Evolutionary conservation across 2,888 invertebrate genomes (phyloP).

Genomic region (Euproctis similis): DNA sequence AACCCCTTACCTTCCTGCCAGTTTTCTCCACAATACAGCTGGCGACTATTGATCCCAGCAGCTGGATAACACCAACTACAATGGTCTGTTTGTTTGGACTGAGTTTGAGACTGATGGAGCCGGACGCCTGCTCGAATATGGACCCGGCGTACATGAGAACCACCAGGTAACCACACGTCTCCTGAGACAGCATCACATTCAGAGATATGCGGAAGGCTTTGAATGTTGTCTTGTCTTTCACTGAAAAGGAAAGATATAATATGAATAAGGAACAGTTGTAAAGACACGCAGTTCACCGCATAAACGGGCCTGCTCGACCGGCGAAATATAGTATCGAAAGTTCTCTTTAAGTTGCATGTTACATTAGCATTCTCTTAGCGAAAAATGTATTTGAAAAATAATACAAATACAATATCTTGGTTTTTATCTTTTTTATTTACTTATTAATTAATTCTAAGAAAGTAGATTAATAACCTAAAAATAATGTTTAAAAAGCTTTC

Average conservation of each 20-base stretch:
- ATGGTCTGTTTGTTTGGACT: constrained; percentile 69
- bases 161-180: constrained; percentile 67
- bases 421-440: too few relatives aligned
- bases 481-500: too few relatives aligned
- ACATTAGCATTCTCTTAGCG: too few relatives aligned
- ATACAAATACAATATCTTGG: too few relatives aligned
- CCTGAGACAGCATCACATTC: constrained; percentile 68
- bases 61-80: constrained; percentile 58
- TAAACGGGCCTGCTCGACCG: too few relatives aligned
- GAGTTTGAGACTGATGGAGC: constrained; percentile 57
- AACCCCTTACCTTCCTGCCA: constrained; percentile 64
- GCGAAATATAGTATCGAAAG: too few relatives aligned
- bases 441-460: too few relatives aligned
- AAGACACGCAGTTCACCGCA: too few relatives aligned
- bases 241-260: constrained; percentile 35
- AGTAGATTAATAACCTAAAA: too few relatives aligned
- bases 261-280: background rate
- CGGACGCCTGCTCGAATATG: constrained; percentile 63
- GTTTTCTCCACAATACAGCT: constrained; percentile 68
- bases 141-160: constrained; percentile 70
- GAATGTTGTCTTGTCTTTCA: constrained; percentile 62
- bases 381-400: too few relatives aligned
- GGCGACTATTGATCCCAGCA: constrained; percentile 61
- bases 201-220: constrained; percentile 63
- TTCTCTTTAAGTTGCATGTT: too few relatives aligned